Base-by-base conservation (phyloP, 2,113 vertebrate species). In the Calidris pygmaea region DNA sequence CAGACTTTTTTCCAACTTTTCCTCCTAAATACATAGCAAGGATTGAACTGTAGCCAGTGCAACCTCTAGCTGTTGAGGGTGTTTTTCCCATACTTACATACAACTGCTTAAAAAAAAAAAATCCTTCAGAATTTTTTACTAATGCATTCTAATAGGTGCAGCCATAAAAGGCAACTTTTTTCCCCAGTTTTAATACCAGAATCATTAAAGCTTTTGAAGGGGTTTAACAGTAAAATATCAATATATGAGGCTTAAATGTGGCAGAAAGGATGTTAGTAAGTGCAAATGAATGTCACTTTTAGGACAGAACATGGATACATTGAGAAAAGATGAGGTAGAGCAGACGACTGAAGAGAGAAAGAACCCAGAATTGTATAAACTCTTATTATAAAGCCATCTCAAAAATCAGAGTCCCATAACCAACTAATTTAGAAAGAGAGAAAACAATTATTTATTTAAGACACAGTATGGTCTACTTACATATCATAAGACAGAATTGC, bases 381-480 rank as follows among this genome's bases (percentile, higher is more conserved):
- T 86, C 85, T 87, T 87, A 68, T 35, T 88, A 90, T 34, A 92
- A 91, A 97, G 71, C 89, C 96, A 97, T 35, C 96, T 93, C 89
- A 91, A 97, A 87, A 97, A 97, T 96, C 94, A 97, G 96, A 97
- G 96, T 96, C 97, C 95, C 95, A 84, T 97, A 96, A 97, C 81
- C 97, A 97, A 90, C 94, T 96, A 95, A 94, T 96, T 96, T 96
- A 97, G 92, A 97, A 97, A 97, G 95, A 97, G 94, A 97, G 95
- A 97, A 97, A 97, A 97, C 95, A 97, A 95, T 82, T 96, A 97
- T 97, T 97, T 97, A 97, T 97, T 97, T 97, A 97, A 97, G 97
- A 97, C 97, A 97, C 96, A 97, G 96, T 97, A 97, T 97, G 97
- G 97, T 97, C 96, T 97, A 97, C 97, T 97, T 97, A 97, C 97